Percentiles rank a stretch among this genome's conserved stretches.
phyloP scores from a whole-genome alignment of 2,113 vertebrate species.

The Phrynosoma platyrhinos region DNA sequence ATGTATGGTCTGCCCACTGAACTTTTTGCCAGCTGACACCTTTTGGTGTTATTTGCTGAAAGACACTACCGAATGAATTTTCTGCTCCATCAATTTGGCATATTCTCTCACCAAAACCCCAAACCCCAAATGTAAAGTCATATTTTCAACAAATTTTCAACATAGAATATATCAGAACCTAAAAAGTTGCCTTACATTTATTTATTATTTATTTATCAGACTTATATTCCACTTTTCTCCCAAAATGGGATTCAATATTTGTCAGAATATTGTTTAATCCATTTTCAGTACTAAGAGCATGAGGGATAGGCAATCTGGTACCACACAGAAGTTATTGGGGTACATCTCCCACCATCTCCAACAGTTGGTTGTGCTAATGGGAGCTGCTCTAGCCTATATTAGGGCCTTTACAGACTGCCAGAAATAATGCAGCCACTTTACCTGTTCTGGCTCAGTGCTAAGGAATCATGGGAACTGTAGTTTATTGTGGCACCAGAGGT shows the following conservation, averaged over 20 bases:
- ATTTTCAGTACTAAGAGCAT: not conserved
- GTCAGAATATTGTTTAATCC: not conserved
- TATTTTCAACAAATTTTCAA: not conserved
- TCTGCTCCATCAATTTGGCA: constrained; percentile 14
- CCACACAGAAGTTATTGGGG: not conserved
- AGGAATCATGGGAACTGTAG: too few relatives aligned
- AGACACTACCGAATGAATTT: not conserved
- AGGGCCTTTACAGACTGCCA: too few relatives aligned
- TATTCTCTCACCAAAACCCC: not conserved
- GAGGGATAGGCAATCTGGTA: not conserved
- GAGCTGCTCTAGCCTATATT: too few relatives aligned
- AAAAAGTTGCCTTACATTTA: not conserved
- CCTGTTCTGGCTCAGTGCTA: too few relatives aligned
- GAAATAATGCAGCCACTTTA: too few relatives aligned
- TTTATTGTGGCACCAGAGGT: too few relatives aligned
- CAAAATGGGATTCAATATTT: too few relatives aligned
- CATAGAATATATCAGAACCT: not conserved
- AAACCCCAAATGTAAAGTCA: not conserved
- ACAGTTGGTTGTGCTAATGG: not conserved
- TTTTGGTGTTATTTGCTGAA: constrained; percentile 44
- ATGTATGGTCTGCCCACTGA: constrained; percentile 74
- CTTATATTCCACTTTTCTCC: too few relatives aligned
- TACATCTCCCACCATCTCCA: not conserved
- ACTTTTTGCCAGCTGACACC: constrained; percentile 65
- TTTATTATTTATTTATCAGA: too few relatives aligned